These are phyloP conservation scores for Gymnosoma rotundatum DNA, from an alignment of 2,888 invertebrate species.

Conservation along the genomic window DNA sequence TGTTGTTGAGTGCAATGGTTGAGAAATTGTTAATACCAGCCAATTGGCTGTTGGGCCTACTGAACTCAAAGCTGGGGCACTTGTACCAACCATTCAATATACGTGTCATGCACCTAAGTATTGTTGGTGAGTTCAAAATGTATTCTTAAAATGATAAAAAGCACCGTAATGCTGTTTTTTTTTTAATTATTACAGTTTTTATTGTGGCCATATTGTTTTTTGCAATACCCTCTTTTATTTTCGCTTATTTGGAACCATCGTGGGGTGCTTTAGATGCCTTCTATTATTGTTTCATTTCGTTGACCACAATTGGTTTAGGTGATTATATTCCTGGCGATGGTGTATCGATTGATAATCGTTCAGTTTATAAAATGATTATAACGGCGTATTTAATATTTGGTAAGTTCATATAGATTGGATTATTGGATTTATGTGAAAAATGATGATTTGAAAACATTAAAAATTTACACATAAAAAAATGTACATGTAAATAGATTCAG, in stretches of 20 bases:
- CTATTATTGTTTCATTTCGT: slow-evolving; percentile 95
- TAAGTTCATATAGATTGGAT: slow-evolving; percentile 64
- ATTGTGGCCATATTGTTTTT: slow-evolving; percentile 86
- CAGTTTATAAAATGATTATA: slow-evolving; percentile 91
- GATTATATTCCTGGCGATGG: slow-evolving; percentile 92
- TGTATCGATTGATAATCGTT: slow-evolving; percentile 88
- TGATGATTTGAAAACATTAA: no score
- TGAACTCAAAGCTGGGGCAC: slow-evolving; percentile 87
- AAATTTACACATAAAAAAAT: no score
- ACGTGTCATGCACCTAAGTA: slow-evolving; percentile 88
- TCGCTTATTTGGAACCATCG: slow-evolving; percentile 89
- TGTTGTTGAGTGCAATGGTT: slow-evolving; percentile 91
- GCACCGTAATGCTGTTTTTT: background rate
- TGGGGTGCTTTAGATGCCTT: slow-evolving; percentile 94
- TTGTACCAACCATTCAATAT: slow-evolving; percentile 89
- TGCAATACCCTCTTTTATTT: slow-evolving; percentile 89
- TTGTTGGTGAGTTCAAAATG: slow-evolving; percentile 84
- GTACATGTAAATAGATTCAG: no score
- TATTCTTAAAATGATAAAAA: slow-evolving; percentile 1
- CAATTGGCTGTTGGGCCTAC: slow-evolving; percentile 86
- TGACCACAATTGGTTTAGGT: slow-evolving; percentile 94
- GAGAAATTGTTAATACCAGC: slow-evolving; percentile 90
- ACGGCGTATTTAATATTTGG: slow-evolving; percentile 85
- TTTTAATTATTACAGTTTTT: slow-evolving; percentile 82
- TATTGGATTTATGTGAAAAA: no score